Evolutionary conservation across 2,797 vertebrate species (phyloP), one percentile per base, ranked within the genome.

Genomic region (Galaxias olidus): DNA sequence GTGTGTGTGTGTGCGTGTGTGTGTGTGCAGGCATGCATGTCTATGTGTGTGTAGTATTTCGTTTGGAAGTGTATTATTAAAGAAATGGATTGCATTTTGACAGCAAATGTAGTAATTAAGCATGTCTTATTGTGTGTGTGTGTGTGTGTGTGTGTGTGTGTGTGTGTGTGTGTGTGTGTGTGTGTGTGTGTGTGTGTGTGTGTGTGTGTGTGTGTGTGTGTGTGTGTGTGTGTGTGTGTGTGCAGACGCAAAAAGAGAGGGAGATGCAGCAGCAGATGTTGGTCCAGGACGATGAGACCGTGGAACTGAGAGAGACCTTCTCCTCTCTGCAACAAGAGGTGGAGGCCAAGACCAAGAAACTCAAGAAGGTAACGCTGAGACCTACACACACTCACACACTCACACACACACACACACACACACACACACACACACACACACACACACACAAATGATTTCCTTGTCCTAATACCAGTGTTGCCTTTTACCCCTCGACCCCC

Each of bases 321-420:
- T 94, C 93, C 0, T 96, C 96, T 51, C 92, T 98, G 78, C 96
- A 98, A 70, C 96, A 98, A 85, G 96, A 98, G 75, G 96, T 97
- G 67, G 96, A 98, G 77, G 93, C 95, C 78, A 98, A 98, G 81
- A 98, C 96, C 77, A 98, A 98, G 90, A 98, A 98, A 72, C 95
- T 98, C 65, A 98, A 97, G 82, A 98, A 98, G 94, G 96, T 98
- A 71, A 86, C 2, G 6, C 6, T 30, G 62, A 96, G n/a, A 65
- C 97, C 98, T 74, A 96, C 91, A 0, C 94, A 94, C 61, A 94
- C 88, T 40, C 95, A 91, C 0, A 95, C 95, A 0, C 96, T 98
- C 87, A n/a, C 17, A 61, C 47, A 62, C 10, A 62, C 47, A 56
- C 9, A 19, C 52, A 30, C 18, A 54, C 18, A 30, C 10, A 54